Percentiles rank a stretch among this genome's conserved stretches.
Conservation (phyloP, 2,888 invertebrate species). For the Drosophila hamatofila region DNA sequence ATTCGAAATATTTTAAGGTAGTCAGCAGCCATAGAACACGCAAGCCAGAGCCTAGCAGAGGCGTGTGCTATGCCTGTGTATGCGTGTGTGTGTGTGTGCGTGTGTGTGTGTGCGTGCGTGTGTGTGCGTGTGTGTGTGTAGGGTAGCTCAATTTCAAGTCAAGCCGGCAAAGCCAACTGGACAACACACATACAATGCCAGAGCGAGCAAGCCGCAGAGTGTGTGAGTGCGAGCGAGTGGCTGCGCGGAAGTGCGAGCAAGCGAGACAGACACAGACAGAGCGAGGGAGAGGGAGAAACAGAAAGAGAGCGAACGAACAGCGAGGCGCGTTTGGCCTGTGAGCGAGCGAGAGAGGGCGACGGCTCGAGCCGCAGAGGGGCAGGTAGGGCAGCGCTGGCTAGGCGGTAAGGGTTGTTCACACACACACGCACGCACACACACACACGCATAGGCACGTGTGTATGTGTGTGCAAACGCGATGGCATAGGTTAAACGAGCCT, state of each 20-base stretch:
- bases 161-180: constrained; percentile 54
- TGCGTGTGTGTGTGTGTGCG: constrained; percentile 9
- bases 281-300: neutral
- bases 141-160: constrained; percentile 71
- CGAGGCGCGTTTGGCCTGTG: constrained; percentile 38
- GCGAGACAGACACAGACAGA: neutral
- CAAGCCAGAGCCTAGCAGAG: constrained; percentile 62
- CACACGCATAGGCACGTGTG: neutral
- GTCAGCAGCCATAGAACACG: constrained; percentile 42
- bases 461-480: constrained; percentile 38
- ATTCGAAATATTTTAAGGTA: constrained; percentile 68
- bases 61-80: constrained; percentile 44
- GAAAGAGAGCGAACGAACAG: neutral
- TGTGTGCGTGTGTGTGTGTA: constrained; percentile 28
- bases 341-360: constrained; percentile 40
- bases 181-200: constrained; percentile 27
- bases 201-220: constrained; percentile 11
- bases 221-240: constrained; percentile 1
- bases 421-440: constrained; percentile 15
- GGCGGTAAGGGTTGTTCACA: constrained; percentile 63
- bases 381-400: constrained; percentile 24
- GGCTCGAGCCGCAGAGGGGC: neutral
- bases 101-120: constrained; percentile 14
- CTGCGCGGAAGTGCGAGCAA: neutral
- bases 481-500: constrained; percentile 48